A percentile compares a stretch with the other conserved stretches of the same genome.
These are phyloP conservation scores for Drosophila baimaii DNA, from an alignment of 1,140 invertebrate genomes.

Conservation along the genomic window DNA sequence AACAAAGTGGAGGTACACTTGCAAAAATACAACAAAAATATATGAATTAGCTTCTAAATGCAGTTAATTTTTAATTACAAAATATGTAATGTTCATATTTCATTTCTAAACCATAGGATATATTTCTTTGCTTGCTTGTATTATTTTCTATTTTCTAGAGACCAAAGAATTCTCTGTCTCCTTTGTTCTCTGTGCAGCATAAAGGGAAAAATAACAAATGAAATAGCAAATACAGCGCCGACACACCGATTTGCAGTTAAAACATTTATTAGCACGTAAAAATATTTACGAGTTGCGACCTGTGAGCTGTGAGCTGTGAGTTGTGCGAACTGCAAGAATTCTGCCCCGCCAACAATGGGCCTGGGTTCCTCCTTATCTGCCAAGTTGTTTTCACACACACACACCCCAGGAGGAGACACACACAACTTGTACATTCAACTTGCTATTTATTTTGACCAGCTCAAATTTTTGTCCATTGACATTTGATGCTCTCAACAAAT, in stretches of 20 bases:
- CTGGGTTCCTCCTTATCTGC: conserved; percentile 2
- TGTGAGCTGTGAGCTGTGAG: too few species aligned
- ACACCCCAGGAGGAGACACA: not conserved
- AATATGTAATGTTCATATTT: too few species aligned
- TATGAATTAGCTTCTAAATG: not conserved
- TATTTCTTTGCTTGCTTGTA: too few species aligned
- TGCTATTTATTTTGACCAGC: not conserved
- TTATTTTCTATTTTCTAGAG: too few species aligned
- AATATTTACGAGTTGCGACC: conserved; percentile 55
- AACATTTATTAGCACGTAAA: conserved; percentile 68
- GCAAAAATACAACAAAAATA: not conserved
- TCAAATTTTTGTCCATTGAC: conserved; percentile 7
- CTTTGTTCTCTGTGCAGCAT: not conserved
- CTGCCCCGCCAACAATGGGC: not conserved
- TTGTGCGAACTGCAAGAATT: too few species aligned
- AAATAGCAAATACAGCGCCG: conserved; percentile 17
- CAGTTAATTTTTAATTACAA: not conserved
- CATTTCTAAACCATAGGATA: too few species aligned
- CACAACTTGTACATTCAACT: conserved; percentile 6
- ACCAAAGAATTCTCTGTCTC: not conserved
- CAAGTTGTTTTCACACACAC: conserved; percentile 4
- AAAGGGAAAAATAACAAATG: conserved; percentile 24
- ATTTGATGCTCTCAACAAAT: not conserved
- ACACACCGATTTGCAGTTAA: conserved; percentile 55
- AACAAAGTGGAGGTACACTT: conserved; percentile 1